Evolutionary conservation across 2,113 vertebrate genomes (phyloP), one percentile per base, ranked within the genome.

Genomic region (Proterorhinus semilunaris): DNA sequence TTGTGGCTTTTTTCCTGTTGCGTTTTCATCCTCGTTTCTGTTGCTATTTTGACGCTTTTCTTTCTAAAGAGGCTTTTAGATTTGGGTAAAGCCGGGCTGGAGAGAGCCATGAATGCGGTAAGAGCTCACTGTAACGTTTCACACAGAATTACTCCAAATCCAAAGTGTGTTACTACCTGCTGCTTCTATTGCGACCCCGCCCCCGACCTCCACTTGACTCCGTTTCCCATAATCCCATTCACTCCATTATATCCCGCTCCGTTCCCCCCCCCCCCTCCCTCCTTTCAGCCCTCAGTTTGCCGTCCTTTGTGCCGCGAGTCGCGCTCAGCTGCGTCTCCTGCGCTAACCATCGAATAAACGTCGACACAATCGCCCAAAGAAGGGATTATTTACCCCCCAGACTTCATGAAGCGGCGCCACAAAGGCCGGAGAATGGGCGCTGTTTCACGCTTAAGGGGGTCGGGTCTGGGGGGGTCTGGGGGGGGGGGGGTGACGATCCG

Each of bases 341-440:
- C 91, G 90, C 75, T 93, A 83, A 62, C 90, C 90, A 92, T 89
- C 94, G 93, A 91, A 94, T 92, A 92, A 83, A 84, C 94, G 92
- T 94, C 93, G 94, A 95, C 95, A 92, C 93, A 94, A 94, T 91
- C 88, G 93, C 92, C 93, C 93, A 87, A 89, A 92, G 94, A 95
- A 93, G 91, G 91, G 93, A 92, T 94, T 95, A 94, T 82, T 84
- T 86, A 80, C 86, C 93, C 92, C 91, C 83, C 89, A 90, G 91
- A 95, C 93, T 94, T 96, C 94, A 95, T 96, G 93, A 95, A 92
- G 94, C 91, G 93, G 87, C 7, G 57, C 87, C 95, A 94, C 95
- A 95, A 94, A 88, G 93, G 69, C 47, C 4, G 2, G 0, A 88
- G 87, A 92, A 91, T 85, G 69, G 90, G 83, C 73, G 88, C 91